Percentiles rank a stretch among this genome's conserved stretches.
Evolutionary conservation across 2,888 invertebrate species (phyloP).

Genomic region (Heteromurus nitidus): DNA sequence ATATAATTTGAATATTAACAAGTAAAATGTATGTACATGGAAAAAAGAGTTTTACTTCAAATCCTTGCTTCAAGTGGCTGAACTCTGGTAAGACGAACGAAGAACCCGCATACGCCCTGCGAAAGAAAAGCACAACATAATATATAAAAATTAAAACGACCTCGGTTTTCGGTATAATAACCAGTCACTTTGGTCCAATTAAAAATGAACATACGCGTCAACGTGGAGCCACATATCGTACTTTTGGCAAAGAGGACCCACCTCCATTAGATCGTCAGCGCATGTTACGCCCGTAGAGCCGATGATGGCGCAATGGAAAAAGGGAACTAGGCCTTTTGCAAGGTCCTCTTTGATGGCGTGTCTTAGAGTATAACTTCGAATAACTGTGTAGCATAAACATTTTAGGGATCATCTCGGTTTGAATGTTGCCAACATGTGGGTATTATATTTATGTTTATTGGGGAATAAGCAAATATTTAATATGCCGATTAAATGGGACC

Average conservation of each 20-base stretch:
- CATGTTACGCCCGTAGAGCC: constrained; percentile 69
- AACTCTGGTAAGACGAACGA: constrained; percentile 66
- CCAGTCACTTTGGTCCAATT: background rate
- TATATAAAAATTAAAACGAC: too few relatives aligned
- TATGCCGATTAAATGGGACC: background rate
- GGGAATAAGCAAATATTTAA: too few relatives aligned
- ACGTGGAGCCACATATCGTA: constrained; percentile 68
- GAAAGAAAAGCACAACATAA: background rate
- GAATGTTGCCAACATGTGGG: too few relatives aligned
- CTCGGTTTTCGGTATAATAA: too few relatives aligned
- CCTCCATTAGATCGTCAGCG: constrained; percentile 66
- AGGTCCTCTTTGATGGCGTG: constrained; percentile 64
- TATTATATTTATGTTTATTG: too few relatives aligned
- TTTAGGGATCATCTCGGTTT: too few relatives aligned
- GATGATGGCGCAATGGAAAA: constrained; percentile 65
- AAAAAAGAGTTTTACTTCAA: constrained; percentile 43
- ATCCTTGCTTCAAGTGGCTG: constrained; percentile 60
- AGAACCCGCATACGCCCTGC: constrained; percentile 67
- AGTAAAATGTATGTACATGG: too few relatives aligned
- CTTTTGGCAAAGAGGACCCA: constrained; percentile 67
- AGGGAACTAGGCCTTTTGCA: constrained; percentile 63
- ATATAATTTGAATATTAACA: background rate
- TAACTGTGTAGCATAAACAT: too few relatives aligned
- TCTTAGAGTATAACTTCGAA: constrained; percentile 31
- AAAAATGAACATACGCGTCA: constrained; percentile 52